Evolutionary conservation across 2,797 vertebrate genomes (phyloP).

Genomic region (Microchirus variegatus): DNA sequence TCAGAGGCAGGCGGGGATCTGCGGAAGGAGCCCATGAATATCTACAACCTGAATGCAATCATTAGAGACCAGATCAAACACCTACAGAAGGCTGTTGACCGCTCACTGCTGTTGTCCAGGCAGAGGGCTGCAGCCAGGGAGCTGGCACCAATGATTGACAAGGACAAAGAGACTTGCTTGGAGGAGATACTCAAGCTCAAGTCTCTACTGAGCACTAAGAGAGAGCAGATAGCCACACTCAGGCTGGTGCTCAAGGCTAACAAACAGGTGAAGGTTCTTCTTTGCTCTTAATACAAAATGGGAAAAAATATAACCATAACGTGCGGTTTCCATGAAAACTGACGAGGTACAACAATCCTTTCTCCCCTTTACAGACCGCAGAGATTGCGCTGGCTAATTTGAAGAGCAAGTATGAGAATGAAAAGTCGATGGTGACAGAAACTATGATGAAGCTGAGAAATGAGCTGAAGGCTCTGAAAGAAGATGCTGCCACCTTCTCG

Average conservation of each 20-base stretch:
- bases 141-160: conserved; percentile 92
- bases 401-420: conserved; percentile 99
- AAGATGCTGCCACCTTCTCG: conserved; percentile 98
- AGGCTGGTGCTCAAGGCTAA: conserved; percentile 97
- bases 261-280: conserved; percentile 87
- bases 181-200: conserved; percentile 98
- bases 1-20: conserved; percentile 88
- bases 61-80: conserved; percentile 99
- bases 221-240: conserved; percentile 97
- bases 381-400: conserved; percentile 95
- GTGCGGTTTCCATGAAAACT: neutral
- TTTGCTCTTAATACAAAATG: neutral
- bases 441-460: conserved; percentile 99
- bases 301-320: accelerated
- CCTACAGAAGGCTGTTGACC: conserved; percentile 95
- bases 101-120: conserved; percentile 93
- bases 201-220: conserved; percentile 95
- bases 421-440: conserved; percentile 97
- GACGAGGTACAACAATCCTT: neutral
- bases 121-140: conserved; percentile 94
- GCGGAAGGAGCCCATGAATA: conserved; percentile 98
- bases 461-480: conserved; percentile 97
- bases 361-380: conserved; percentile 85
- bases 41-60: conserved; percentile 98
- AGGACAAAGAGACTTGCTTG: conserved; percentile 97